Evolutionary conservation across 2,113 vertebrate species (phyloP), one percentile per base, ranked within the genome.

Genomic region (Progne subis): DNA sequence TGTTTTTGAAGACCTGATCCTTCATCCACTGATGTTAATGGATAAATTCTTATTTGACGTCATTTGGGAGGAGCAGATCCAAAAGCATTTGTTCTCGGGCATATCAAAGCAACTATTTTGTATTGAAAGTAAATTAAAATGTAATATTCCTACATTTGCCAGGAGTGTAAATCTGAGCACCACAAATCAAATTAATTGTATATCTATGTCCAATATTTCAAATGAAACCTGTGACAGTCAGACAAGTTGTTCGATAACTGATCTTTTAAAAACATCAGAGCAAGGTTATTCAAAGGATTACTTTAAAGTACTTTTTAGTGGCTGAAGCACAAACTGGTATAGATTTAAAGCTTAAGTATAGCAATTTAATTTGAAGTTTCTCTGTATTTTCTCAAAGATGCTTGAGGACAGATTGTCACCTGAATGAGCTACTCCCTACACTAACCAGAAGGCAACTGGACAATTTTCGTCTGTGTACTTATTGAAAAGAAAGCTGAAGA

Each of bases 21-120:
- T 92, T 94, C 85, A 93, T 86, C 56, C 39, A 71, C 49, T 81
- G 25, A 67, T 26, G 11, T 76, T 88, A 74, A 77, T 80, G 56
- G 44, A 70, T 17, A 37, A 90, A 94, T 94, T 83, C 59, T 55
- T 67, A 74, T 56, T 86, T 96, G 88, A 95, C 20, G 2, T 95
- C 79, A 86, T 28, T 59, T 72, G 68, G 79, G 88, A 94, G 76
- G 71, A 93, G 50, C 56, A 93, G 82, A 90, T 93, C 90, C 92
- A 85, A 95, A 88, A 82, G 88, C 72, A 0, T 49, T 96, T 94
- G 59, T 92, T 96, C 82, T 91, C 56, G 71, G 76, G 20, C 85
- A 75, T 94, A 94, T 94, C 95, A 97, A 96, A 97, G 95, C 72
- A 97, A 94, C 68, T 94, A 83, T 91, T 90, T 83, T 75, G 68